Conservation (phyloP, 2,888 invertebrate species). For the Anagyrus pseudococci region DNA sequence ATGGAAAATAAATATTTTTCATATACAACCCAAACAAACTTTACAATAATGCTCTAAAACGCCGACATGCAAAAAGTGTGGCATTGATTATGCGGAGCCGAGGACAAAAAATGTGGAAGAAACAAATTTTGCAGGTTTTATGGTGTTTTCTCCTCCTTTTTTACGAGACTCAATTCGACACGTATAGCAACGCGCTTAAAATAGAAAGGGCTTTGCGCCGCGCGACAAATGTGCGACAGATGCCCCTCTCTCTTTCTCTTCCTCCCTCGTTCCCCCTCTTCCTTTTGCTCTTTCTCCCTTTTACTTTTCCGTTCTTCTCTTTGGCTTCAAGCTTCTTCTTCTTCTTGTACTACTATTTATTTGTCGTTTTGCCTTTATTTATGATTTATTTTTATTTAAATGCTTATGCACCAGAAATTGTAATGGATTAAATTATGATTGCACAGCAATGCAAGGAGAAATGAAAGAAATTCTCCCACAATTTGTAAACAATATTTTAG, state of each 20-base stretch:
- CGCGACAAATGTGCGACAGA: conserved; percentile 39
- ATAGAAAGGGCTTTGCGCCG: conserved; percentile 33
- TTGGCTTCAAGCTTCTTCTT: not conserved
- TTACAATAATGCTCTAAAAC: not conserved
- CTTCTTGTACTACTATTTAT: not conserved
- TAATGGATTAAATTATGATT: too few species aligned
- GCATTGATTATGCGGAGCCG: conserved; percentile 4
- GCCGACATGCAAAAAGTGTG: not conserved
- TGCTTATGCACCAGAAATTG: too few species aligned
- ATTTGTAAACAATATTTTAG: too few species aligned
- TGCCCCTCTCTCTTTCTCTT: conserved; percentile 29
- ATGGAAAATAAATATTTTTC: too few species aligned
- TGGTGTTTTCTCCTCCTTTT: conserved; percentile 19
- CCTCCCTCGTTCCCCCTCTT: conserved; percentile 46
- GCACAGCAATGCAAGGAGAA: too few species aligned
- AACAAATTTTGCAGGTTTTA: conserved; percentile 21
- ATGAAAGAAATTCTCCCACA: too few species aligned
- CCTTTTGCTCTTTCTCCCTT: conserved; percentile 41
- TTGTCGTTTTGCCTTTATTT: conserved; percentile 6
- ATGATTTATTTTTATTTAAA: not conserved
- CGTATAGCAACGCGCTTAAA: conserved; percentile 26
- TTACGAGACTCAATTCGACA: conserved; percentile 10
- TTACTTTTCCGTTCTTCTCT: not conserved
- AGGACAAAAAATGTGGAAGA: conserved; percentile 11
- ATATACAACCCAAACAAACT: not conserved